Conservation (phyloP, 2,797 vertebrate species). For the Sebastes itinus region DNA sequence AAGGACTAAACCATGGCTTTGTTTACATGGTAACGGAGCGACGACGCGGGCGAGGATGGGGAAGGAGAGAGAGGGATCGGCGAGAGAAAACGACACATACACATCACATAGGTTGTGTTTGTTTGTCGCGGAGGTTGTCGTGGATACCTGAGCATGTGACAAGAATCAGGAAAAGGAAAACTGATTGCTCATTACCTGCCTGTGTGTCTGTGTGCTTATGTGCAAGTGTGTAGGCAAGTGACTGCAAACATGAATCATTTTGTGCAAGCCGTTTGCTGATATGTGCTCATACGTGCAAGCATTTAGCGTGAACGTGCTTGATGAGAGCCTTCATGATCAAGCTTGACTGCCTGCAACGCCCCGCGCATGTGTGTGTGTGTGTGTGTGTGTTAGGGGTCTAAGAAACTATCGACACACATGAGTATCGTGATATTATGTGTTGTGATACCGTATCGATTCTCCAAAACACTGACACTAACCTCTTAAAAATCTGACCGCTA, state of each 20-base stretch:
- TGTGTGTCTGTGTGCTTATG: conserved; percentile 9
- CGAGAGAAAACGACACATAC: conserved; percentile 17
- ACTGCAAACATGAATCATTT: conserved; percentile 39
- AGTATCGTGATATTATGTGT: too few relatives aligned
- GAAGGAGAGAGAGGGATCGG: conserved; percentile 23
- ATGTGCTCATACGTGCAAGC: conserved; percentile 9
- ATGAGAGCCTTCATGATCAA: conserved; percentile 47
- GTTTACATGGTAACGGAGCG: conserved; percentile 79
- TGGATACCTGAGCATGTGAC: conserved; percentile 55
- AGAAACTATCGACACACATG: too few relatives aligned
- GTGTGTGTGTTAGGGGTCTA: background rate
- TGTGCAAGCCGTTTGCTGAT: conserved; percentile 2
- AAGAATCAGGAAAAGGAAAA: conserved; percentile 40
- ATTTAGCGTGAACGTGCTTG: conserved; percentile 15
- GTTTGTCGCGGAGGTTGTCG: conserved; percentile 25
- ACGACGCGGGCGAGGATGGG: conserved; percentile 43
- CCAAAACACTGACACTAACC: too few relatives aligned
- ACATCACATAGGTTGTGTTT: conserved; percentile 32
- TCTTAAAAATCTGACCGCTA: too few relatives aligned
- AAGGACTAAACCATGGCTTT: conserved; percentile 78
- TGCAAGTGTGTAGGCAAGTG: conserved; percentile 18
- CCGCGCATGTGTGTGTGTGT: background rate
- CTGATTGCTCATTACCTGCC: conserved; percentile 56
- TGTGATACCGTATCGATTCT: too few relatives aligned
- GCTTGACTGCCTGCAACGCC: conserved; percentile 32